Percentiles rank a stretch among this genome's conserved stretches.
These are phyloP conservation scores for Dryobates pubescens DNA, from an alignment of 2,797 vertebrate species.

Conservation along the genomic window DNA sequence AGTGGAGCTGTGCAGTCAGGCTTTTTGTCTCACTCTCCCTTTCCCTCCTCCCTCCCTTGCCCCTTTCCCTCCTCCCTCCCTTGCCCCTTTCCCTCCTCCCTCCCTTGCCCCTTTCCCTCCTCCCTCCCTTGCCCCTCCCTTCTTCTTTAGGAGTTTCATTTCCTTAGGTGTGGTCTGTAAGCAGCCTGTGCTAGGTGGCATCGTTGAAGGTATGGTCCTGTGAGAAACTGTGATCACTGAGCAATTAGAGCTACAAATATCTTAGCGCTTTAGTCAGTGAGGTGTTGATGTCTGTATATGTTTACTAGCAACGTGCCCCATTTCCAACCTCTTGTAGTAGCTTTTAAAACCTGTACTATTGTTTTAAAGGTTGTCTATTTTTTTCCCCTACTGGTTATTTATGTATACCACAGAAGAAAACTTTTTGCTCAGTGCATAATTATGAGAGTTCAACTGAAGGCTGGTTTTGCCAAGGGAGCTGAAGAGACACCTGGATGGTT, in stretches of 20 bases:
- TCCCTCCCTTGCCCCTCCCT: too few relatives aligned
- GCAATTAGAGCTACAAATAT: background rate
- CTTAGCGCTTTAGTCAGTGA: background rate
- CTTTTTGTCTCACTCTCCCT: background rate
- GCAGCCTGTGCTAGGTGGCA: background rate
- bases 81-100: too few relatives aligned
- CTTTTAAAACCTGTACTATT: background rate
- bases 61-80: too few relatives aligned
- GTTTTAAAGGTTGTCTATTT: background rate
- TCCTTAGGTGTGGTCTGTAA: conserved; percentile 31
- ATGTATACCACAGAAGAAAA: background rate
- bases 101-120: too few relatives aligned
- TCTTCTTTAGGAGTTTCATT: background rate
- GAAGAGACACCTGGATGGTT: background rate
- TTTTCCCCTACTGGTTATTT: background rate
- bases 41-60: too few relatives aligned
- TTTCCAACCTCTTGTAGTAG: background rate
- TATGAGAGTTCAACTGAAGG: background rate
- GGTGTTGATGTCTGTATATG: background rate
- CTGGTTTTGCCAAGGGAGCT: background rate
- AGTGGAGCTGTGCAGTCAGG: background rate
- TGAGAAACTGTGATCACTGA: background rate
- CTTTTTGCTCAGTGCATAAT: background rate
- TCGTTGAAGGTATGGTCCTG: background rate
- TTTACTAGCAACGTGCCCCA: accelerated